Percentiles rank a stretch among this genome's conserved stretches.
These are phyloP conservation scores for Calliopsis andreniformis DNA, from an alignment of 1,140 invertebrate genomes.

Conservation along the genomic window DNA sequence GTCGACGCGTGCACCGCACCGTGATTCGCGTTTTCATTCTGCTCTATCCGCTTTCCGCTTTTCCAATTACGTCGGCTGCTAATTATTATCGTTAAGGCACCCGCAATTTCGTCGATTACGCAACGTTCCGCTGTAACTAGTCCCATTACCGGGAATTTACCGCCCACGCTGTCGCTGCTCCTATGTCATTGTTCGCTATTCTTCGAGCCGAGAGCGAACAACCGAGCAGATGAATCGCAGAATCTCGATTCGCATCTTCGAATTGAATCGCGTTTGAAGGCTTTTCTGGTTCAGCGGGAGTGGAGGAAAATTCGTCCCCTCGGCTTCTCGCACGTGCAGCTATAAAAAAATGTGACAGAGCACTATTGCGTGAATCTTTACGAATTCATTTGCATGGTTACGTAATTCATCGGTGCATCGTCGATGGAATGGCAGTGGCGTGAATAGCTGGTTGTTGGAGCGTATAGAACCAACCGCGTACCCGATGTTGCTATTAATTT, in stretches of 20 bases:
- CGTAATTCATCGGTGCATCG: slow-evolving; percentile 13
- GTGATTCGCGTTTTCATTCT: background rate
- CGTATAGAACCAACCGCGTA: background rate
- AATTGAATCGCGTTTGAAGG: background rate
- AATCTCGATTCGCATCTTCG: background rate
- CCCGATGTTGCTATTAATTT: slow-evolving; percentile 7
- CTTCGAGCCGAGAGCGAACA: background rate
- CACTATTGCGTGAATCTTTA: slow-evolving; percentile 11
- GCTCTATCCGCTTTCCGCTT: slow-evolving; percentile 11
- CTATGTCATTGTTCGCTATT: background rate
- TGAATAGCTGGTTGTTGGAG: background rate
- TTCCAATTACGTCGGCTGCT: slow-evolving; percentile 17
- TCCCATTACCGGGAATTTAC: slow-evolving; percentile 12
- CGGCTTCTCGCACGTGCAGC: background rate
- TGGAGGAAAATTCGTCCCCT: background rate
- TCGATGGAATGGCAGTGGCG: slow-evolving; percentile 5
- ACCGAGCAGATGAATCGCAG: background rate
- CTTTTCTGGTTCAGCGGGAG: slow-evolving; percentile 18
- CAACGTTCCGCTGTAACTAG: slow-evolving; percentile 4
- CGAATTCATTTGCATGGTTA: slow-evolving; percentile 39
- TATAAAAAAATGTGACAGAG: background rate
- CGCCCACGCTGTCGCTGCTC: slow-evolving; percentile 12
- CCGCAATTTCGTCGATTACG: slow-evolving; percentile 41
- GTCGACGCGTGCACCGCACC: no score
- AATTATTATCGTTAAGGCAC: slow-evolving; percentile 27